Evolutionary conservation across 2,797 vertebrate species (phyloP).

Genomic region (Sarcoramphus papa): DNA sequence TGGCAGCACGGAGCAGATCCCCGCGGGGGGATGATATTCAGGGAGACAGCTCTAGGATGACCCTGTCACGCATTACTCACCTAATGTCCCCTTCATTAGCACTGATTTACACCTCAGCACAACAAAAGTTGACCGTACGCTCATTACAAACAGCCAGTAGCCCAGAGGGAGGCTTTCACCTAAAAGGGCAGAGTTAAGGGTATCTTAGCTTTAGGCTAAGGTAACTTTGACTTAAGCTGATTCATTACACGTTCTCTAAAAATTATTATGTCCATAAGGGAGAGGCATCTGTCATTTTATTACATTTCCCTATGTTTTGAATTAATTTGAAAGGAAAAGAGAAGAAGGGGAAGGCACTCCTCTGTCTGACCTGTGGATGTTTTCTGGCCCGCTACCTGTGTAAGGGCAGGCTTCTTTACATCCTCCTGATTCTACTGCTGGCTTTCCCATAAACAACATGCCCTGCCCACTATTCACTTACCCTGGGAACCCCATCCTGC

Average conservation of each 20-base stretch:
- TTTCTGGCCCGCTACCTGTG: neutral
- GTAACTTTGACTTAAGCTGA: neutral
- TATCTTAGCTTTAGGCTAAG: neutral
- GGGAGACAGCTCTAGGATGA: neutral
- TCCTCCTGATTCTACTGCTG: neutral
- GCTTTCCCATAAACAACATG: neutral
- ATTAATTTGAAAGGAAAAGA: neutral
- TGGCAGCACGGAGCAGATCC: neutral
- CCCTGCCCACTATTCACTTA: neutral
- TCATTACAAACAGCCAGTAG: neutral
- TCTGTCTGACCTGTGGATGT: neutral
- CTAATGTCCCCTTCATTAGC: neutral
- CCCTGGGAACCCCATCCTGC: neutral
- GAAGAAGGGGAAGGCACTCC: neutral
- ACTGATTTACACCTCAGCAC: neutral
- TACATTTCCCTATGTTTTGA: neutral
- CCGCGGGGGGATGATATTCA: rapidly evolving
- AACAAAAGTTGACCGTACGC: rapidly evolving
- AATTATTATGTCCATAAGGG: neutral
- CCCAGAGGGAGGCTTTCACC: neutral
- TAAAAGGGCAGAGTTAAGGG: neutral
- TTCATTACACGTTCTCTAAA: neutral
- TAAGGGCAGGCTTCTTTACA: neutral
- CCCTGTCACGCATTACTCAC: neutral
- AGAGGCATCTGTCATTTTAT: constrained; percentile 6